These are phyloP conservation scores for Nyctalus aviator DNA, from an alignment of 2,797 vertebrate species.

Conservation along the genomic window DNA sequence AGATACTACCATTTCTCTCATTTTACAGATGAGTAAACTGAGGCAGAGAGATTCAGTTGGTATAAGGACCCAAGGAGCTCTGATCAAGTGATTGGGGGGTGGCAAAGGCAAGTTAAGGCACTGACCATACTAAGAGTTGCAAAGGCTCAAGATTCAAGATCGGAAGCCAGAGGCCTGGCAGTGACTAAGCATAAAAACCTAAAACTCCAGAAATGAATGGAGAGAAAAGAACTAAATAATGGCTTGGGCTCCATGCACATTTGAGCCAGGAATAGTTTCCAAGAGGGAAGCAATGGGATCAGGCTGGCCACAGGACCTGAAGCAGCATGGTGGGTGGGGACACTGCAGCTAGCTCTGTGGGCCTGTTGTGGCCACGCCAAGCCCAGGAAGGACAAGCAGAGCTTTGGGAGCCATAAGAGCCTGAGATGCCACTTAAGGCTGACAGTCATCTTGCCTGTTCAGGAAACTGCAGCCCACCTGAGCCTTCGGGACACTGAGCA, in stretches of 20 bases:
- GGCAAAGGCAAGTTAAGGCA: background rate
- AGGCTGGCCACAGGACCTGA: fast-evolving
- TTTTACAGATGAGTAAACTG: background rate
- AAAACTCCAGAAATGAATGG: background rate
- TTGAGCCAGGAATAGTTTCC: background rate
- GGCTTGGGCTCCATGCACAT: background rate
- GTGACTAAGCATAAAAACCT: background rate
- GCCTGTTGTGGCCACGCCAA: background rate
- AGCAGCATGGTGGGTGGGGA: too few relatives aligned
- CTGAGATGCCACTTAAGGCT: background rate
- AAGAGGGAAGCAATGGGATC: background rate
- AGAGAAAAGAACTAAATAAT: background rate
- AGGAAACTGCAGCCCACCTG: background rate
- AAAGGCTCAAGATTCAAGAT: background rate
- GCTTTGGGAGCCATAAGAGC: background rate
- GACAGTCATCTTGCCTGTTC: too few relatives aligned
- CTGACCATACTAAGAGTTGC: background rate
- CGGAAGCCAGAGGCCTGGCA: background rate
- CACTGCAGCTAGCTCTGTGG: background rate
- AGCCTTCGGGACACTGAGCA: background rate
- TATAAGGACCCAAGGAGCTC: background rate
- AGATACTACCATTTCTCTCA: background rate
- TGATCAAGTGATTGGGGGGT: background rate
- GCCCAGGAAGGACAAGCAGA: background rate
- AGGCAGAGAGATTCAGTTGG: background rate